Percentiles rank a stretch among this genome's conserved stretches.
Evolutionary conservation across 2,113 vertebrate species (phyloP).

Genomic region (Phycodurus eques): DNA sequence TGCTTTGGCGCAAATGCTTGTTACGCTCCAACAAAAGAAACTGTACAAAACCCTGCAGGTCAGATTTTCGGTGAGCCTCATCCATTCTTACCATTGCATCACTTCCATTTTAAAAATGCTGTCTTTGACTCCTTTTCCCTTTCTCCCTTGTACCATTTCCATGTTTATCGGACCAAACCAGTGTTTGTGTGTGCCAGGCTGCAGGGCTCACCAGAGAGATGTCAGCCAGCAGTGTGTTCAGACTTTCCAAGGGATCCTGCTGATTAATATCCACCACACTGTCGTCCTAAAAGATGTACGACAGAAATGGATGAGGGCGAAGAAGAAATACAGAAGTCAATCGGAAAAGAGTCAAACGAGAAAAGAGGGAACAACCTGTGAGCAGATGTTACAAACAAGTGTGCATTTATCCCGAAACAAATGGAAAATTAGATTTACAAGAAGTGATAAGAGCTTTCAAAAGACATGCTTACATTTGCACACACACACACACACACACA

Average conservation of each 20-base stretch:
- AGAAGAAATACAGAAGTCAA: neutral
- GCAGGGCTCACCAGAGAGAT: constrained; percentile 87
- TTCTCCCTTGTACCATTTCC: constrained; percentile 8
- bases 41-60: constrained; percentile 20
- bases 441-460: neutral
- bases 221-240: constrained; percentile 83
- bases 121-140: constrained; percentile 7
- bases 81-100: neutral
- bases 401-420: constrained; percentile 36
- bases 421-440: constrained; percentile 28
- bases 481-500: constrained; percentile 23
- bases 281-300: constrained; percentile 77
- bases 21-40: constrained; percentile 4
- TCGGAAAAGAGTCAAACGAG: neutral
- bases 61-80: constrained; percentile 8
- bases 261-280: constrained; percentile 79
- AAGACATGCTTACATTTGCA: constrained; percentile 6
- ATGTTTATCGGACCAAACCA: constrained; percentile 24
- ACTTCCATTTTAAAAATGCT: too few relatives aligned
- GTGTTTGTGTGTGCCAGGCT: constrained; percentile 6
- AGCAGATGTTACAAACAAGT: constrained; percentile 41
- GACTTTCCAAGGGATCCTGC: constrained; percentile 70
- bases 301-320: constrained; percentile 1
- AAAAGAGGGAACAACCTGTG: constrained; percentile 5
- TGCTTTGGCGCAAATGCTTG: constrained; percentile 13